These are phyloP conservation scores for Pilophorus perplexus DNA, from an alignment of 2,888 invertebrate species.

Conservation along the genomic window DNA sequence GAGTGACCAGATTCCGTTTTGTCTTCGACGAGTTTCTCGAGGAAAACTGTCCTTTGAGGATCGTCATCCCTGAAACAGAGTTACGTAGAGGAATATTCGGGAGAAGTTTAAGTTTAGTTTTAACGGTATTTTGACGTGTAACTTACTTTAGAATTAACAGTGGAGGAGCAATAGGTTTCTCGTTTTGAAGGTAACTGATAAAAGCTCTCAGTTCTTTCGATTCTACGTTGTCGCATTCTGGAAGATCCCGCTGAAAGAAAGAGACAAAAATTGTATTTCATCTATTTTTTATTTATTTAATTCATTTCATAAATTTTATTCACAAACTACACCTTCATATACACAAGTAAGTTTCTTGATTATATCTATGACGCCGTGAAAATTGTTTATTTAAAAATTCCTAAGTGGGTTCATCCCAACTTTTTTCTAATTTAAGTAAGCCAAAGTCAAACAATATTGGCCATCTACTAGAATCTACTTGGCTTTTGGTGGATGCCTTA, in stretches of 20 bases:
- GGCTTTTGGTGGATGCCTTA: no score
- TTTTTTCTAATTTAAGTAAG: no score
- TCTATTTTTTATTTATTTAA: background rate
- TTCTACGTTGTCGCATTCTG: conserved; percentile 70
- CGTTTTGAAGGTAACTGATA: conserved; percentile 77
- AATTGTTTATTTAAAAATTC: no score
- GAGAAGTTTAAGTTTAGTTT: no score
- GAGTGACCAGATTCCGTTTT: conserved; percentile 89
- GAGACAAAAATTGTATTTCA: background rate
- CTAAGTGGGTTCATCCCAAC: no score
- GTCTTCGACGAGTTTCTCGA: conserved; percentile 90
- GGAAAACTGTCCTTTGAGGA: conserved; percentile 73
- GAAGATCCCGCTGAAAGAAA: conserved; percentile 62
- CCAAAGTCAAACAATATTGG: no score
- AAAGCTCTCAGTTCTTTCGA: conserved; percentile 76
- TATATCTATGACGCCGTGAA: no score
- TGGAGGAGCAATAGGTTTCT: conserved; percentile 75
- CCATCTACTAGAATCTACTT: no score
- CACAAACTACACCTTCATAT: background rate
- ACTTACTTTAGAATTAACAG: conserved; percentile 75
- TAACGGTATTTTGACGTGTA: background rate
- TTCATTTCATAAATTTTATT: background rate
- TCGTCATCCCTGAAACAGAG: conserved; percentile 80
- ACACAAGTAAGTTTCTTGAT: no score
- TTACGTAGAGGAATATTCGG: no score